Evolutionary conservation across 2,888 invertebrate genomes (phyloP), one percentile per base, ranked within the genome.

Genomic region (Geotrupes spiniger): DNA sequence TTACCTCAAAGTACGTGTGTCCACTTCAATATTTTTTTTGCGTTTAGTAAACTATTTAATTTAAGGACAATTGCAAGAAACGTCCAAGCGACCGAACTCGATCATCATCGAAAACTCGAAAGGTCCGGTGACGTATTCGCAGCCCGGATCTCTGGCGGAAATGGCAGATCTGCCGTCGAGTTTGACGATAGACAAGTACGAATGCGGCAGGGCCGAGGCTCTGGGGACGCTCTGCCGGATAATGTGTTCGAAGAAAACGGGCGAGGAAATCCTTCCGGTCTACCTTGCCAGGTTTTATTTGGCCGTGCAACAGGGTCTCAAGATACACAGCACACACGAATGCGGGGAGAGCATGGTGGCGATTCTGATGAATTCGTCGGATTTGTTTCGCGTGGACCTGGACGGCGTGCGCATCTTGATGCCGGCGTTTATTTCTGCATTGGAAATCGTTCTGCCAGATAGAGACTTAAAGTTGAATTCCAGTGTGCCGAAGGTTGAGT

Each of bases 281-380:
- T 98, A 98, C 76, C 78, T 96, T 62, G 92, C 96, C 6, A 80
- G 97, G 39, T 94, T 96, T 75, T 96, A 95, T 74, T 84, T 94
- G 63, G 91, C 93, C 2, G 74, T 99, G 54, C 88, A 88, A 62
- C 90, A 92, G 70, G 96, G 95, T 1, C 79, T 96, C 14, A 54
- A 53, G 43, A 38, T 54, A 6, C 10, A 50, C 78, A 83, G 60
- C 80, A 85, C 58, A 11, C 66, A 62, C 50, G 84, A 84, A 68
- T 85, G 84, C 59, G 83, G 83, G 10, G 87, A 89, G 71, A 85
- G 87, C n/a, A 74, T 96, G 64, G 88, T 92, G 26, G 91, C 90
- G 52, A 91, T 96, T 65, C 77, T 97, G 47, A 77, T 89, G 37
- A 90, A 94, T 72, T 91, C 92, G 0, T 77, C 85, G 0, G 89